Percentiles rank a stretch among this genome's conserved stretches.
These are phyloP conservation scores for Mystacornis crossleyi DNA, from an alignment of 2,113 vertebrate species.

Conservation along the genomic window DNA sequence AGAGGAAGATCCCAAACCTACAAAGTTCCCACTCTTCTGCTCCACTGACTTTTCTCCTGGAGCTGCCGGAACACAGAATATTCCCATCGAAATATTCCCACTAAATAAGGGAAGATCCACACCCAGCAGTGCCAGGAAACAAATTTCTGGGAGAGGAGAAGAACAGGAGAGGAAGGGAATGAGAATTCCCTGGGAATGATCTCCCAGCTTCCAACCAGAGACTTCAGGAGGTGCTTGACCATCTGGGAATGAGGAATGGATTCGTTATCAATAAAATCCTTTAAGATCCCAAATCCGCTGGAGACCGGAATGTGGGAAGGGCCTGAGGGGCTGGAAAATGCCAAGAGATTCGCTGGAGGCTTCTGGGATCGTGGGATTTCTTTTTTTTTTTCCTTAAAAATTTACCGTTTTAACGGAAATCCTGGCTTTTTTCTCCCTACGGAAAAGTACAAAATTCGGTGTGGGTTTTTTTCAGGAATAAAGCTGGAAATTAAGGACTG, in stretches of 20 bases:
- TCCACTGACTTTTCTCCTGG: neutral
- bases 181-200: neutral
- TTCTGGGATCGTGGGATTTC: neutral
- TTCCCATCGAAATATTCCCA: neutral
- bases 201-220: neutral
- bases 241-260: neutral
- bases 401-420: neutral
- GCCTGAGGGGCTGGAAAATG: neutral
- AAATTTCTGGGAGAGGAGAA: neutral
- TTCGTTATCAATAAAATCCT: neutral
- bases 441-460: neutral
- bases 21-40: neutral
- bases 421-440: fast-evolving
- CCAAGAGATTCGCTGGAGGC: neutral
- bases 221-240: neutral
- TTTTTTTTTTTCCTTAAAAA: neutral
- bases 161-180: neutral
- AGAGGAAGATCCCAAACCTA: neutral
- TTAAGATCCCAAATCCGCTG: neutral
- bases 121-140: neutral
- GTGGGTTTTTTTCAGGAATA: neutral
- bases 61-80: neutral
- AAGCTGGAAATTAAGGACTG: neutral
- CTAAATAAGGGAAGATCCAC: neutral
- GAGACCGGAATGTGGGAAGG: fast-evolving